Evolutionary conservation across 2,888 invertebrate species (phyloP), one percentile per base, ranked within the genome.

Genomic region (Eubasilissa splendida): DNA sequence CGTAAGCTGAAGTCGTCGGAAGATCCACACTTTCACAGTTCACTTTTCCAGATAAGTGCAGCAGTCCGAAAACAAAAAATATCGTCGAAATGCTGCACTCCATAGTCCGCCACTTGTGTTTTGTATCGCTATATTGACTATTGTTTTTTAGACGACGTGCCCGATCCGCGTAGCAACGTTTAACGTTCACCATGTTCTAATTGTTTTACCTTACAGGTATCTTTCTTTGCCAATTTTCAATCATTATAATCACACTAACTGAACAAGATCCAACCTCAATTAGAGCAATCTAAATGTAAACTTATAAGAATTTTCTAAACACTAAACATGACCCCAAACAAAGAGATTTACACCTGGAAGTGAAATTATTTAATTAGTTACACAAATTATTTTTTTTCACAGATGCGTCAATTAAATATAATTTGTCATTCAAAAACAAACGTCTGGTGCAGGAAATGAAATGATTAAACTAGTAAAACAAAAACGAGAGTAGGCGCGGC

Each of bases 41-140:
- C 50, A 74, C 71, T 56, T 5, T 65, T 11, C 42, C 63, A 50
- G 22, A 73, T 42, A 73, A 33, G 60, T 54, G 59, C 10, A 65
- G 11, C 10, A 73, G 59, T 59, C 71, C 71, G 7, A 70, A 76
- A 22, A 70, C 76, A 60, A 80, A 9, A 76, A 59, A 31, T 31
- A 80, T 68, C 11, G 31, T 42, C 8, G 10, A 31, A 8, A 31
- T 63, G 11, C 53, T 71, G 31, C 60, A 75, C 50, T 65, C 60
- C 53, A 76, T 63, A 73, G 90, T 91, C 90, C 91, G 89, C 91
- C 91, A 91, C 87, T 90, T 91, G 83, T 90, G 89, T 84, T 91
- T 91, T 65, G 91, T 91, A 85, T 91, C 89, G 86, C 90, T 88
- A 85, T 90, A 91, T 86, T 90, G 90, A 85, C 90, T 90, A 84